Evolutionary conservation across 2,888 invertebrate species (phyloP).

Genomic region (Rhopalosiphum nymphaeae): DNA sequence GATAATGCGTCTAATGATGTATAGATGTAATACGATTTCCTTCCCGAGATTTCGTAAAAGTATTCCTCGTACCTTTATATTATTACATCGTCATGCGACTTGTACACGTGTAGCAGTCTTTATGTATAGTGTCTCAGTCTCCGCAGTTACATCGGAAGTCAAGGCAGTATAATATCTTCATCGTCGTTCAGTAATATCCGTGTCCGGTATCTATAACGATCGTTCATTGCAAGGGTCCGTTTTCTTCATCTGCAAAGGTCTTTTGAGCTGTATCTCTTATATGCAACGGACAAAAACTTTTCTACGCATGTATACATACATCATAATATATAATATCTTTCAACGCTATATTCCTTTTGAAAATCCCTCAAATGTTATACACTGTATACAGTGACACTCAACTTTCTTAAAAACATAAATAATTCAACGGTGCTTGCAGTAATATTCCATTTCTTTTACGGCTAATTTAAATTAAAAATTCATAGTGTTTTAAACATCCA

Average conservation of each 20-base stretch:
- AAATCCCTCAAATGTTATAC: neutral
- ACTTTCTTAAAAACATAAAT: slow-evolving; percentile 36
- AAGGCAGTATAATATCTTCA: neutral
- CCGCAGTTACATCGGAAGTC: neutral
- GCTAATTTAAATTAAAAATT: slow-evolving; percentile 33
- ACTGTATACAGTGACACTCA: neutral
- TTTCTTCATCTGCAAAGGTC: neutral
- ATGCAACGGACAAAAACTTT: neutral
- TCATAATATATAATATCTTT: neutral
- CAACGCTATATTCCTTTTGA: neutral
- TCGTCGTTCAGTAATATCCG: neutral
- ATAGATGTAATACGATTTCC: neutral
- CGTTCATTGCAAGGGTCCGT: slow-evolving; percentile 39
- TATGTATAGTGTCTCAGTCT: neutral
- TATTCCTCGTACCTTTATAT: neutral
- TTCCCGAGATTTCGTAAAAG: neutral
- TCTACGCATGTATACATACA: neutral
- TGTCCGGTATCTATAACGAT: slow-evolving; percentile 29
- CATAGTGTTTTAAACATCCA: neutral
- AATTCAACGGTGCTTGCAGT: slow-evolving; percentile 17
- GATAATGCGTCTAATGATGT: neutral
- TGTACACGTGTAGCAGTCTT: neutral
- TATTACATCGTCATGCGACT: neutral
- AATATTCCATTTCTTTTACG: slow-evolving; percentile 18
- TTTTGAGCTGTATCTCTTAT: slow-evolving; percentile 9